phyloP scores from a whole-genome alignment of 1,140 invertebrate genomes.

The Atta texana region DNA sequence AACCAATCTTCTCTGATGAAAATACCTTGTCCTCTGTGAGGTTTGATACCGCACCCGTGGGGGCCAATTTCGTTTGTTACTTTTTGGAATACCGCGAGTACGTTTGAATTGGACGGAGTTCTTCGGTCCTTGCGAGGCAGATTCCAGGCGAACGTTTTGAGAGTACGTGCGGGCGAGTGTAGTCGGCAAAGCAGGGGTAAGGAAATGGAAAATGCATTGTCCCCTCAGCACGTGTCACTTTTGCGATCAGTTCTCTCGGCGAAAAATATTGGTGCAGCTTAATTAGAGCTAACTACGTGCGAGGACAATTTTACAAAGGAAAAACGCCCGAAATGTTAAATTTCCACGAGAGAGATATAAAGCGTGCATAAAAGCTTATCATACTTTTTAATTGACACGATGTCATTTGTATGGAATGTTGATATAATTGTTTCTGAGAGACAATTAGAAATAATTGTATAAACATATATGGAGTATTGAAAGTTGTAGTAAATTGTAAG shows the following conservation, averaged over 20 bases:
- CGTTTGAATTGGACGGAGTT: constrained; percentile 65
- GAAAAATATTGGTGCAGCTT: constrained; percentile 46
- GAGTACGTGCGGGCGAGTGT: constrained; percentile 33
- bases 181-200: constrained; percentile 28
- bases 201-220: constrained; percentile 37
- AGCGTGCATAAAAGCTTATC: not conserved
- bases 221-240: not conserved
- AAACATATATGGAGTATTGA: not conserved
- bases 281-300: constrained; percentile 31
- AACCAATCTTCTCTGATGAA: constrained; percentile 81
- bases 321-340: not conserved
- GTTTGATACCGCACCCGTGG: constrained; percentile 60
- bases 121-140: constrained; percentile 46
- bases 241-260: constrained; percentile 21
- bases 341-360: not conserved
- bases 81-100: constrained; percentile 72
- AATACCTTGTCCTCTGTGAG: constrained; percentile 74
- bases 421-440: not conserved
- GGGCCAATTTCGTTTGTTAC: constrained; percentile 72
- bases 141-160: constrained; percentile 49
- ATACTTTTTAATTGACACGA: not conserved
- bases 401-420: not conserved
- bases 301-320: not conserved
- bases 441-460: not conserved
- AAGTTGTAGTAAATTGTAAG: not conserved